phyloP scores from a whole-genome alignment of 2,113 vertebrate species.

The Baryphthengus martii region DNA sequence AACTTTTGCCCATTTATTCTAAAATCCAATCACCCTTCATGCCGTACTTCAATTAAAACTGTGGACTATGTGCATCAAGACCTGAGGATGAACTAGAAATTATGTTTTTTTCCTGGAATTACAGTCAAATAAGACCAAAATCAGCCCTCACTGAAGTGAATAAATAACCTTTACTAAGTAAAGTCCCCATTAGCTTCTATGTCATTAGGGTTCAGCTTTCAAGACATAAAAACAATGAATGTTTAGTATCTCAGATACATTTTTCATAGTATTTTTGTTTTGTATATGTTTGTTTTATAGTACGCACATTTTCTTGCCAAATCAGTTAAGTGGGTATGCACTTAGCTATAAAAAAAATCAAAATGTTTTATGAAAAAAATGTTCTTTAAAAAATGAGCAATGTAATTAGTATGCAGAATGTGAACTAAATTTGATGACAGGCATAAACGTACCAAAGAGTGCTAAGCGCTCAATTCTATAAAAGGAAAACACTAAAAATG shows the following conservation, averaged over 20 bases:
- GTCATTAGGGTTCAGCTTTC: neutral
- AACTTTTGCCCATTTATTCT: neutral
- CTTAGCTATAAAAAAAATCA: neutral
- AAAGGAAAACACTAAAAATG: neutral
- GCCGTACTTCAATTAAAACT: neutral
- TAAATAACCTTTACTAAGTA: neutral
- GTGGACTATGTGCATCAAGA: neutral
- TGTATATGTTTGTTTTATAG: too few relatives aligned
- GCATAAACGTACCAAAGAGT: neutral
- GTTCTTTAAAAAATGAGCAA: neutral
- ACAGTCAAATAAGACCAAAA: neutral
- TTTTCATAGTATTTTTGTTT: neutral
- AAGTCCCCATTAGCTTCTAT: neutral
- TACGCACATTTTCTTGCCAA: neutral
- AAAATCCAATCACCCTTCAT: neutral
- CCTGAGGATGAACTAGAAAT: neutral
- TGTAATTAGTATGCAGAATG: neutral
- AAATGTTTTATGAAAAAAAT: neutral
- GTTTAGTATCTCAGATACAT: neutral
- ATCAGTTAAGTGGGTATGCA: neutral
- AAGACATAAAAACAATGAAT: neutral
- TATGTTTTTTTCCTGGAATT: rapidly evolving
- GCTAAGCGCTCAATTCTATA: neutral
- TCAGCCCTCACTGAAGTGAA: neutral
- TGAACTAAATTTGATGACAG: neutral